These are phyloP conservation scores for Lytechinus pictus DNA, from an alignment of 35 echinoderm and acorn worm species.

Conservation along the genomic window DNA sequence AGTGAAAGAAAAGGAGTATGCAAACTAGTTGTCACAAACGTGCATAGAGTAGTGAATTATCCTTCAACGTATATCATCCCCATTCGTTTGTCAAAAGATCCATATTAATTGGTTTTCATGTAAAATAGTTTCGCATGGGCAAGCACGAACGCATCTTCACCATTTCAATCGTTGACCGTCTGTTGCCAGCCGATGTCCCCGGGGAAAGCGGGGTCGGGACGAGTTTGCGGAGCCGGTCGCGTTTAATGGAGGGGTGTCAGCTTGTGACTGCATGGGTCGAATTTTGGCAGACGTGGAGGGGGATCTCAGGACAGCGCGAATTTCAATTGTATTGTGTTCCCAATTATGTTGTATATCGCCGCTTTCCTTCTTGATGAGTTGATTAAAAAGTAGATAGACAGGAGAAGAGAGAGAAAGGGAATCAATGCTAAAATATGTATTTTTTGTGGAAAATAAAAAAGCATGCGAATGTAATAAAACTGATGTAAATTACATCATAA, in stretches of 20 bases:
- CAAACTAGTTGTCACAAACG: neutral
- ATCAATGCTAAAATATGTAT: no score
- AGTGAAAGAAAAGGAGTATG: neutral
- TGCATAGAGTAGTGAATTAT: neutral
- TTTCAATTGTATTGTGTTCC: neutral
- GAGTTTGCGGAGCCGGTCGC: neutral
- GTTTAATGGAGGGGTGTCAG: constrained; percentile 1
- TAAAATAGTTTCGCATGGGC: constrained; percentile 9
- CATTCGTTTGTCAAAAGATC: constrained; percentile 13
- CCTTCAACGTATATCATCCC: neutral
- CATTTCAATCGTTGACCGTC: neutral
- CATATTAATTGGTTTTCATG: constrained; percentile 34
- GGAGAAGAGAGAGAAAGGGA: no score
- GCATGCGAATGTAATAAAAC: no score
- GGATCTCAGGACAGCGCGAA: neutral
- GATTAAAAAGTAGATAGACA: no score
- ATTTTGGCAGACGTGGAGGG: neutral
- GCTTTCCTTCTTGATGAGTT: neutral
- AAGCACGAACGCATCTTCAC: constrained; percentile 20
- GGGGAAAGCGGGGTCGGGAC: neutral
- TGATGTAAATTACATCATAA: no score
- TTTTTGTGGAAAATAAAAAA: no score
- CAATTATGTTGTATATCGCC: neutral
- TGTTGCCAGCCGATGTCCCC: neutral
- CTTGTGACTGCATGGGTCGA: neutral